Percentiles rank a stretch among this genome's conserved stretches.
These are phyloP conservation scores for Forbesichthys papilliferus DNA, from an alignment of 2,113 vertebrate species.

Conservation along the genomic window DNA sequence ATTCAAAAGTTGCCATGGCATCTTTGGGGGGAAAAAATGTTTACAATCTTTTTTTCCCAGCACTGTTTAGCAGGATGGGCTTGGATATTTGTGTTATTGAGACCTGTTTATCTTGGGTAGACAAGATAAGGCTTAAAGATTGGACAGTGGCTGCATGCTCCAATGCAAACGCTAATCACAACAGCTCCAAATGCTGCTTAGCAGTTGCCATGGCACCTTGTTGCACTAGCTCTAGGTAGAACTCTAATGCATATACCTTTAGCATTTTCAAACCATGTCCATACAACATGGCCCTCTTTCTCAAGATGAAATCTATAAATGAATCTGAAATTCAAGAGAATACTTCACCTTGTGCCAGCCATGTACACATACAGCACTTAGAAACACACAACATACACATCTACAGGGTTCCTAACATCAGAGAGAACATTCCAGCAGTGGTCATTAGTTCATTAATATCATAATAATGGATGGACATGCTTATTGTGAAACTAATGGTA, in stretches of 20 bases:
- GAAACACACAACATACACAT: conserved; percentile 71
- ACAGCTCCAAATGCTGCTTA: conserved; percentile 66
- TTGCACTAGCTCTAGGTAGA: conserved; percentile 72
- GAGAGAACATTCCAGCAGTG: conserved; percentile 66
- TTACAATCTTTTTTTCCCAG: conserved; percentile 40
- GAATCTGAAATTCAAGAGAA: conserved; percentile 82
- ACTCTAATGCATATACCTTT: conserved; percentile 78
- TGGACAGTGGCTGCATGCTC: conserved; percentile 60
- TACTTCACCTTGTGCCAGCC: conserved; percentile 80
- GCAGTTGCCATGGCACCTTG: conserved; percentile 81
- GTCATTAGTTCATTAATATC: conserved; percentile 58
- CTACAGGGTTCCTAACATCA: conserved; percentile 62
- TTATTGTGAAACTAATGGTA: conserved; percentile 59
- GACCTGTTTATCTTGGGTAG: conserved; percentile 59
- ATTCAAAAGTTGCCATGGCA: conserved; percentile 78
- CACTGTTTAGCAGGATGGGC: conserved; percentile 52
- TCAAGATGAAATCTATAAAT: conserved; percentile 81
- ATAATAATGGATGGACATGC: conserved; percentile 67
- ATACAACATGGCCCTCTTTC: conserved; percentile 80
- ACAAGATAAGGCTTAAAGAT: conserved; percentile 60
- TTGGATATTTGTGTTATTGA: conserved; percentile 44
- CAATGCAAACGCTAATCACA: conserved; percentile 60
- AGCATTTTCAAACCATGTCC: conserved; percentile 81
- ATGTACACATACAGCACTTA: conserved; percentile 74
- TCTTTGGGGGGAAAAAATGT: conserved; percentile 49